Percentiles rank a stretch among this genome's conserved stretches.
phyloP scores from a whole-genome alignment of 2,888 invertebrate species.

The Nezara viridula region DNA sequence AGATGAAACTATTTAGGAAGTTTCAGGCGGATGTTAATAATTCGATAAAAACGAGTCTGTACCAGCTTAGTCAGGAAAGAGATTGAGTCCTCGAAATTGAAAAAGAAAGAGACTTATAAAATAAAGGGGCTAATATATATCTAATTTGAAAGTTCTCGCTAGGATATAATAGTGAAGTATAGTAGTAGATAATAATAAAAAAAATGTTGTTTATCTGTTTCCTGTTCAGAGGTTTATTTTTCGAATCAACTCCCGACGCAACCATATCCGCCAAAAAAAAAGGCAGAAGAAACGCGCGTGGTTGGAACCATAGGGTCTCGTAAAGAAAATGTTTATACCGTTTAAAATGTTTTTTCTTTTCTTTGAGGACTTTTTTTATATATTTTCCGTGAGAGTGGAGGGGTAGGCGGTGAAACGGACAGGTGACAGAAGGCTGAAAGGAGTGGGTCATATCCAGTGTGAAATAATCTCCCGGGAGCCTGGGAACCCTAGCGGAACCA shows the following conservation, averaged over 20 bases:
- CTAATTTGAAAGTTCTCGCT: too few species aligned
- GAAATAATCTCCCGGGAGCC: constrained; percentile 46
- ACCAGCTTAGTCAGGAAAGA: too few species aligned
- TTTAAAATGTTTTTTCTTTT: constrained; percentile 27
- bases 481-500: constrained; percentile 28
- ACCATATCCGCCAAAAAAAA: background rate
- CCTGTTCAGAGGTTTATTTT: background rate
- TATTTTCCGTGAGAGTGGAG: constrained; percentile 21
- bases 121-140: too few species aligned
- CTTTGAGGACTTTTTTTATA: background rate
- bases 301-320: background rate
- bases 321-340: constrained; percentile 34
- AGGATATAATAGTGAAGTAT: too few species aligned
- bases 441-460: constrained; percentile 53
- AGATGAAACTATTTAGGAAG: too few species aligned
- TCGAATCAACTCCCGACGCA: background rate
- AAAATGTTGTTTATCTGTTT: background rate
- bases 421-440: constrained; percentile 43
- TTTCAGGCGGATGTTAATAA: too few species aligned
- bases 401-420: constrained; percentile 33
- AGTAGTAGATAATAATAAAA: too few species aligned
- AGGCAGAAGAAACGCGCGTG: background rate
- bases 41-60: too few species aligned
- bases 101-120: too few species aligned
- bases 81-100: too few species aligned